Evolutionary conservation across 2,888 invertebrate genomes (phyloP), one percentile per base, ranked within the genome.

Genomic region (Therioaphis trifolii): DNA sequence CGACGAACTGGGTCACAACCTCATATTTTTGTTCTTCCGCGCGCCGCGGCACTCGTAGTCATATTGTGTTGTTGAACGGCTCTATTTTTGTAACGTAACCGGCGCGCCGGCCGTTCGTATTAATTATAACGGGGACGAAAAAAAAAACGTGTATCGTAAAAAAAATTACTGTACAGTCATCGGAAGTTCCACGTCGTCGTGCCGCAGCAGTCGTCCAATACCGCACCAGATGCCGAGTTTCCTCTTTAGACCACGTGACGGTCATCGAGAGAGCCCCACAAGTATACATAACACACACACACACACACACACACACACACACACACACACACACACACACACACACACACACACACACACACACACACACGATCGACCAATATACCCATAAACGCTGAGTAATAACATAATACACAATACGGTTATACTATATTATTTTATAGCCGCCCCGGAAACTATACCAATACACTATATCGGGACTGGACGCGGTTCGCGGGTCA

Each of bases 361-460:
- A 55, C 21, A 0, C n/a, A n/a, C n/a, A n/a, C n/a, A n/a, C n/a
- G n/a, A n/a, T n/a, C n/a, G n/a, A n/a, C n/a, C n/a, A n/a, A 5
- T 1, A 49, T 12, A n/a, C n/a, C n/a, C n/a, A n/a, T n/a, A n/a
- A 46, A 2, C 46, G 21, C 43, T 43, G 69, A 43, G 69, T 40
- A 24, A 46, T 24, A n/a, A n/a, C n/a, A n/a, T n/a, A n/a, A n/a
- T n/a, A n/a, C n/a, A n/a, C n/a, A n/a, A n/a, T n/a, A n/a, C n/a
- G n/a, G n/a, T n/a, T n/a, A n/a, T n/a, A n/a, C n/a, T n/a, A n/a
- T n/a, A n/a, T n/a, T n/a, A n/a, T n/a, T n/a, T n/a, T n/a, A 49
- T 71, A 46, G 14, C 72, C 52, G 72, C 52, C 29, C 72, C 5
- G 27, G n/a, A 71, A 71, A 71, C 71, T 46, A 69, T 49, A 21